phyloP scores from a whole-genome alignment of 1,140 invertebrate genomes.

The Hylaeus volcanicus region DNA sequence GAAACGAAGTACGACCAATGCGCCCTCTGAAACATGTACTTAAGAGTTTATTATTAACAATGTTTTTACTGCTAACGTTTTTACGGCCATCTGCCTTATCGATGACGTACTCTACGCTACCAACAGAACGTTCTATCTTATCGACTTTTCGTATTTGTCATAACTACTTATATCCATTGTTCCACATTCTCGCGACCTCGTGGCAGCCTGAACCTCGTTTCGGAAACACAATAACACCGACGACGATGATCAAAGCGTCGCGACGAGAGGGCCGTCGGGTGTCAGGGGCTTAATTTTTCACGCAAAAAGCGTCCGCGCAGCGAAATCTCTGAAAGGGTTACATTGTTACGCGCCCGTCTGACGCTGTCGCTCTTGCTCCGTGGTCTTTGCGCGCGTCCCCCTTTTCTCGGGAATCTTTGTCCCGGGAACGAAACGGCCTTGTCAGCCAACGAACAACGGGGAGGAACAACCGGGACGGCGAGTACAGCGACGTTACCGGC shows the following conservation, averaged over 20 bases:
- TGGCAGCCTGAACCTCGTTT: conserved; percentile 1
- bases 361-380: conserved; percentile 1
- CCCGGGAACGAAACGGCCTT: background rate
- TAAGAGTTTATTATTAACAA: too few relatives aligned
- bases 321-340: conserved; percentile 23
- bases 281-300: conserved; percentile 38
- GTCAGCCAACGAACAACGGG: background rate
- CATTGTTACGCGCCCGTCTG: conserved; percentile 18
- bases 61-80: too few relatives aligned
- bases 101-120: too few relatives aligned
- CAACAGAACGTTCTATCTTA: too few relatives aligned
- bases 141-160: too few relatives aligned
- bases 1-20: too few relatives aligned
- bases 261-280: background rate
- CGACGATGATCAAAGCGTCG: conserved; percentile 37
- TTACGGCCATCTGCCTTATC: too few relatives aligned
- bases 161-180: background rate
- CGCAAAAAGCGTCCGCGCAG: conserved; percentile 17
- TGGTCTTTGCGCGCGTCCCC: conserved; percentile 9
- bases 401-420: conserved; percentile 35
- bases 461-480: conserved; percentile 7
- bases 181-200: conserved; percentile 1
- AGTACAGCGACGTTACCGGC: background rate
- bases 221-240: conserved; percentile 29
- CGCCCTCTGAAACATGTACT: too few relatives aligned